Percentiles rank a stretch among this genome's conserved stretches.
These are phyloP conservation scores for Antrozous pallidus DNA, from an alignment of 2,797 vertebrate genomes.

Conservation along the genomic window DNA sequence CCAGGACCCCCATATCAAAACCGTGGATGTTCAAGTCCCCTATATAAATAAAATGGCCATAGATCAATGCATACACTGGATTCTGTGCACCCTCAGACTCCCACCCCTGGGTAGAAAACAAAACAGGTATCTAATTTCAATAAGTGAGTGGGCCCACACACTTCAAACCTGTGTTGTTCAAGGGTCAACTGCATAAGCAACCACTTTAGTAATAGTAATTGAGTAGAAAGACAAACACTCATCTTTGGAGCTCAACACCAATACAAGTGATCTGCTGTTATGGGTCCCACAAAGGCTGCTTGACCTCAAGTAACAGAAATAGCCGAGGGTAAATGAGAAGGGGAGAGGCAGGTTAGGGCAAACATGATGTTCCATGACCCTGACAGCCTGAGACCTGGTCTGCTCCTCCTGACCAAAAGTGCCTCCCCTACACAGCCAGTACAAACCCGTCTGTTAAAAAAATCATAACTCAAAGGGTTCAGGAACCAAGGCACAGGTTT, in stretches of 20 bases:
- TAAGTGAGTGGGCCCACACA: not conserved
- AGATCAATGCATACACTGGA: not conserved
- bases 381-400: not conserved
- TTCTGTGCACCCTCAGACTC: not conserved
- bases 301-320: not conserved
- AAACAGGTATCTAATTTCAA: not conserved
- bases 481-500: not conserved
- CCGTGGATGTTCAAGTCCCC: not conserved
- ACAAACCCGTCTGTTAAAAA: not conserved
- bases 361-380: not conserved
- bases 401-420: not conserved
- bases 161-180: not conserved
- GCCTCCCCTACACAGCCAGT: accelerated
- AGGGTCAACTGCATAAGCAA: not conserved
- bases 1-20: not conserved
- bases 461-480: not conserved
- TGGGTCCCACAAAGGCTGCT: not conserved
- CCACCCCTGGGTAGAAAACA: not conserved
- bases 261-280: not conserved
- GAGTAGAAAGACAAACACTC: not conserved
- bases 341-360: not conserved
- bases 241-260: not conserved
- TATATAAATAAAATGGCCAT: not conserved
- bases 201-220: accelerated
- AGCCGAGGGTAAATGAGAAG: not conserved